Conservation (phyloP, 2,797 vertebrate genomes). For the Petrocephalus schoutedeni region DNA sequence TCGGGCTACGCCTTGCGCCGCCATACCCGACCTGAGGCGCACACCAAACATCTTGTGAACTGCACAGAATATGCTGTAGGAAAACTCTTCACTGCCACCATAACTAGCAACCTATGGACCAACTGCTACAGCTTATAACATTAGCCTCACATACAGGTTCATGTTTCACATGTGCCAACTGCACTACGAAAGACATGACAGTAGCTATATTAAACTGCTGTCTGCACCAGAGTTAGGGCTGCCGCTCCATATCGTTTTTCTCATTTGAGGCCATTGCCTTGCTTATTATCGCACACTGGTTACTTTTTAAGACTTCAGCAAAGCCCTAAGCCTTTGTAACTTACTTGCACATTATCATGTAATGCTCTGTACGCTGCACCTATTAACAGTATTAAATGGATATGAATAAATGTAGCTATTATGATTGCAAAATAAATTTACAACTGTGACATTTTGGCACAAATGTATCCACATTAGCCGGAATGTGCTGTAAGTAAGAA, state of each 20-base stretch:
- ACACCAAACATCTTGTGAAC: background rate
- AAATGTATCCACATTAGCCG: background rate
- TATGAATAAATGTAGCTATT: background rate
- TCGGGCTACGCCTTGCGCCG: background rate
- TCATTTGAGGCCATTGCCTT: background rate
- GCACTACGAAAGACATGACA: background rate
- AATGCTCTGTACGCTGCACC: background rate
- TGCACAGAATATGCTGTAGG: background rate
- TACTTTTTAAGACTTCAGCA: background rate
- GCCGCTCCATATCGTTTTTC: background rate
- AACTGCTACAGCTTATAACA: constrained; percentile 4
- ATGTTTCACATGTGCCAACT: constrained; percentile 9
- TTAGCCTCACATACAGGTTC: constrained; percentile 11
- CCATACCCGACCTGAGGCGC: background rate
- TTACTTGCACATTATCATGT: background rate
- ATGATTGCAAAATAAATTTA: background rate
- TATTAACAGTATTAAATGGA: background rate
- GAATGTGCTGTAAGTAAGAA: background rate
- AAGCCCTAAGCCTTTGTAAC: background rate
- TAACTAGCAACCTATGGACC: background rate
- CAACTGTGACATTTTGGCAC: background rate
- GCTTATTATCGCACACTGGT: background rate
- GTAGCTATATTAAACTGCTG: constrained; percentile 5
- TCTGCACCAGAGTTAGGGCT: constrained; percentile 31
- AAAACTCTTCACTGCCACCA: background rate